These are phyloP conservation scores for Chloroceryle inda DNA, from an alignment of 2,797 vertebrate species.

Conservation along the genomic window DNA sequence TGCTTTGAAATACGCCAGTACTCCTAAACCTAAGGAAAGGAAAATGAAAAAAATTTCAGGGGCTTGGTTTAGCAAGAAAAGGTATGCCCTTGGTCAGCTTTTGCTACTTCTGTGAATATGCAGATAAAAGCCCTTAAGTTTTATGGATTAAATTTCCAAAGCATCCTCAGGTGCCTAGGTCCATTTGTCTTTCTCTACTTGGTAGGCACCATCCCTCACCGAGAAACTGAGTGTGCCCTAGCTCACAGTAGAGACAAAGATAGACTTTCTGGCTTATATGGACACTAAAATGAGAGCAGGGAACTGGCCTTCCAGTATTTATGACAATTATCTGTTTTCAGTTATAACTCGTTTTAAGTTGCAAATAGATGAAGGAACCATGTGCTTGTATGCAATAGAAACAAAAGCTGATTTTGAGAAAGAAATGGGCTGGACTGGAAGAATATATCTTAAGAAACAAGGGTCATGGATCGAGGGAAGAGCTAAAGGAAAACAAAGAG, in stretches of 20 bases:
- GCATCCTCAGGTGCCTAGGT: background rate
- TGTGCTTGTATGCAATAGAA: background rate
- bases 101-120: background rate
- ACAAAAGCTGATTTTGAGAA: background rate
- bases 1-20: background rate
- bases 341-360: background rate
- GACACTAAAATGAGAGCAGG: background rate
- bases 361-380: background rate
- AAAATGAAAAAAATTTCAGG: background rate
- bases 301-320: background rate
- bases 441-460: background rate
- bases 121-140: background rate
- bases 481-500: background rate
- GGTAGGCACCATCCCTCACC: background rate
- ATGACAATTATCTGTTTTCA: background rate
- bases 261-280: background rate
- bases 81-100: fast-evolving
- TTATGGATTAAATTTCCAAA: background rate
- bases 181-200: background rate
- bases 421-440: background rate
- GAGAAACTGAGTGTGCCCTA: background rate
- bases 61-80: background rate
- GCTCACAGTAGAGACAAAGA: background rate
- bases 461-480: background rate
- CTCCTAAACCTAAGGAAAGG: background rate